A percentile compares a stretch with the other conserved stretches of the same genome.
Conservation (phyloP, 2,113 vertebrate species). For the Cebus imitator region DNA sequence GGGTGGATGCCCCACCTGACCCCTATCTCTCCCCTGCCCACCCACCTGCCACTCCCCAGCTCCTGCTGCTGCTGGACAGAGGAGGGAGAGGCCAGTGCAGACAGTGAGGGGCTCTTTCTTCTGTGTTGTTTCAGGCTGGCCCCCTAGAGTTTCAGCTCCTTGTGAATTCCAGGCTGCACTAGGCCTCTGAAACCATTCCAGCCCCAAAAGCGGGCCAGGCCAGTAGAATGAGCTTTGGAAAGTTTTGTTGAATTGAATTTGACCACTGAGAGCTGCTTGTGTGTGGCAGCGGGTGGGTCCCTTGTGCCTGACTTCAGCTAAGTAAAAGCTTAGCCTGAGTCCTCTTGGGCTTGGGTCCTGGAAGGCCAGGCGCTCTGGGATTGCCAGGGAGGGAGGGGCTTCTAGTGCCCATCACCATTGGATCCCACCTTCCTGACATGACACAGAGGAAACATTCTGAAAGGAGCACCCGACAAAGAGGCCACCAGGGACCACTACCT, state of each 20-base stretch:
- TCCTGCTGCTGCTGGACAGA: background rate
- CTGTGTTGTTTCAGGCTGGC: background rate
- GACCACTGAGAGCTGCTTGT: background rate
- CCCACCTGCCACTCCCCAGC: background rate
- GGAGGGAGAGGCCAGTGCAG: background rate
- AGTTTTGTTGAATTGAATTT: background rate
- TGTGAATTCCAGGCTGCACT: background rate
- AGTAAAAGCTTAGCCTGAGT: background rate
- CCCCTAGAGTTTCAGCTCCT: background rate
- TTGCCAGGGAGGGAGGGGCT: background rate
- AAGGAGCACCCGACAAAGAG: background rate
- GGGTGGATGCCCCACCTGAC: background rate
- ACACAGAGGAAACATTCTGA: background rate
- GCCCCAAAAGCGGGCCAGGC: background rate
- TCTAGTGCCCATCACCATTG: background rate
- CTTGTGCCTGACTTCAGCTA: too few relatives aligned
- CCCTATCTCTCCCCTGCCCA: fast-evolving
- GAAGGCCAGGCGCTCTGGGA: too few relatives aligned
- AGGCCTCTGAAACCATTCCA: background rate
- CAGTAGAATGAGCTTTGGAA: background rate
- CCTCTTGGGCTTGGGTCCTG: background rate
- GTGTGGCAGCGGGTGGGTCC: background rate
- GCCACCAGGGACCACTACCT: background rate
- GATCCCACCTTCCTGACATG: background rate
- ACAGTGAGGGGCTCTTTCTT: background rate